Evolutionary conservation across 2,113 vertebrate genomes (phyloP), one percentile per base, ranked within the genome.

Genomic region (Phylloscopus whistleri): DNA sequence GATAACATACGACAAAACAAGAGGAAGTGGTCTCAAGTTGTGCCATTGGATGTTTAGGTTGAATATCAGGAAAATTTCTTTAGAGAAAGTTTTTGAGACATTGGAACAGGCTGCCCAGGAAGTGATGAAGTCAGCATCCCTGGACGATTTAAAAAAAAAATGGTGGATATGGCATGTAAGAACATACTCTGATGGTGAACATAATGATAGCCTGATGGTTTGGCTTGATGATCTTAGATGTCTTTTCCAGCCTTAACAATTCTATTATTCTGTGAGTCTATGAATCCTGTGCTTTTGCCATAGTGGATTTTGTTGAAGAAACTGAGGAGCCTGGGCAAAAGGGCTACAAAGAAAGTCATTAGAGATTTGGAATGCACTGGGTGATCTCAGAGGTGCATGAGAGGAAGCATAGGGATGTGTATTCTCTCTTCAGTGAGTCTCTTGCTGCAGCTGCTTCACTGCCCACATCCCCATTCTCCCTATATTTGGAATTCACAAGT

Each of bases 91-190:
- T 74, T 81, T 51, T 33, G 33, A 59, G 30, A 3, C 22, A 13
- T 28, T 58, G 37, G 4, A 81, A 33, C 27, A 37, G 27, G 44
- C 10, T 58, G 22, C 28, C 17, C 20, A 52, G 16, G 33, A 74
- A 24, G 23, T 58, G 27, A 21, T 51, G 23, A 19, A 16, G 4
- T 51, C 22, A 23, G 8, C 10, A 28, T 39, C 13, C 23, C 23
- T n/a, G 33, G 10, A 44, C 24, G 3, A 7, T 5, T 59, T 52
- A 7, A 52, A 52, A 52, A n/a, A 51, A 59, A 44, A 37, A 17
- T 17, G 19, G 6, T 67, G 7, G 7, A 7, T 59, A n/a, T 33
- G 27, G 22, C 31, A 44, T 0, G 0, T 58, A 51, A 44, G 39
- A 27, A 37, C 9, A n/a, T 16, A 14, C 3, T 59, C 33, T 39